A percentile compares a stretch with the other conserved stretches of the same genome.
Evolutionary conservation across 2,888 invertebrate species (phyloP).

Genomic region (Tetramorium bicarinatum): DNA sequence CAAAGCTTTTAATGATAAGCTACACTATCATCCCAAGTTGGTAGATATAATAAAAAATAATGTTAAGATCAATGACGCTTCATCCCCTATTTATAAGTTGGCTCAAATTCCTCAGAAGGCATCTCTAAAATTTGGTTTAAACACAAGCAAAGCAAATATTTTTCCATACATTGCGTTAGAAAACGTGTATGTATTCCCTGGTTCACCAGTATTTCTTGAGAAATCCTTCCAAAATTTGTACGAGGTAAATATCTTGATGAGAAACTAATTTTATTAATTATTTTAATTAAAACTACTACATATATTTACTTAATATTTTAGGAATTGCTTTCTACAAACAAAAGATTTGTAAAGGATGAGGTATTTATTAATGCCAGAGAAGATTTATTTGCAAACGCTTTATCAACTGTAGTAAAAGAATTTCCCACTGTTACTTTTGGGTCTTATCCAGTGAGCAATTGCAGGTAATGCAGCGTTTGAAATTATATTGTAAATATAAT

Average conservation of each 20-base stretch:
- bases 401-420: slow-evolving; percentile 85
- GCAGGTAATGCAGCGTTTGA: slow-evolving; percentile 82
- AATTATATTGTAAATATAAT: neutral
- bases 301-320: slow-evolving; percentile 62
- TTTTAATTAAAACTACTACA: neutral
- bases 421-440: slow-evolving; percentile 87
- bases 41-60: slow-evolving; percentile 86
- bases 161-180: slow-evolving; percentile 87
- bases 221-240: slow-evolving; percentile 84
- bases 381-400: slow-evolving; percentile 85
- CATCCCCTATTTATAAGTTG: slow-evolving; percentile 86
- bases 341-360: slow-evolving; percentile 85
- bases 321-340: slow-evolving; percentile 84
- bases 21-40: slow-evolving; percentile 86
- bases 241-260: slow-evolving; percentile 73
- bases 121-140: slow-evolving; percentile 85
- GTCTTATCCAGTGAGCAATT: slow-evolving; percentile 87
- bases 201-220: slow-evolving; percentile 88
- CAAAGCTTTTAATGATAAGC: slow-evolving; percentile 87
- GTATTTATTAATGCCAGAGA: slow-evolving; percentile 87
- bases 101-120: slow-evolving; percentile 87
- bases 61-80: slow-evolving; percentile 84
- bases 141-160: slow-evolving; percentile 78
- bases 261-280: slow-evolving; percentile 3
- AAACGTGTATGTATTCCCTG: slow-evolving; percentile 92